Percentiles rank a stretch among this genome's conserved stretches.
Evolutionary conservation across 2,113 vertebrate species (phyloP).

Genomic region (Nerophis ophidion): DNA sequence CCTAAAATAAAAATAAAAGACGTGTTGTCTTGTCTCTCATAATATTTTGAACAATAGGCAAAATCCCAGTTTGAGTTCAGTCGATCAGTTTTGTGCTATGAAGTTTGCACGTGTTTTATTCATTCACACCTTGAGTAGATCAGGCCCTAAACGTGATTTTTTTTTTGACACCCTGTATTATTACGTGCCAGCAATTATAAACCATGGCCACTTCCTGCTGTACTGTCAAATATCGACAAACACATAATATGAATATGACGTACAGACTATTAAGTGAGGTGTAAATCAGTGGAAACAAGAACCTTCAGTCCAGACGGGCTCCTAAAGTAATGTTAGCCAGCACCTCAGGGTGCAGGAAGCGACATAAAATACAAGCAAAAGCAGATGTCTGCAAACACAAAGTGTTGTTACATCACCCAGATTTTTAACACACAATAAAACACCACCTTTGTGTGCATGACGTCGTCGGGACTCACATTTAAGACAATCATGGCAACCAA

Average conservation of each 20-base stretch:
- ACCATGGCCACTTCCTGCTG: neutral
- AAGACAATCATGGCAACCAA: neutral
- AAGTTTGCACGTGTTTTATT: too few relatives aligned
- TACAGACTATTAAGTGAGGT: neutral
- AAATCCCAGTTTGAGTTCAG: too few relatives aligned
- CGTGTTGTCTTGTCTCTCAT: too few relatives aligned
- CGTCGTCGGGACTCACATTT: conserved; percentile 2
- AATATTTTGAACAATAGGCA: too few relatives aligned
- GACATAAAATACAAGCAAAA: conserved; percentile 45
- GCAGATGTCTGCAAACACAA: conserved; percentile 55
- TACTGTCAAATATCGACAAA: neutral
- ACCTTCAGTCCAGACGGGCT: too few relatives aligned
- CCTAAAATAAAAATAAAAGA: too few relatives aligned
- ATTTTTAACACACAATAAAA: conserved; percentile 25
- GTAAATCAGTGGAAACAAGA: neutral
- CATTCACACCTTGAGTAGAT: too few relatives aligned
- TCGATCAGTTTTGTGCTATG: too few relatives aligned
- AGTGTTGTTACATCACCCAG: conserved; percentile 38
- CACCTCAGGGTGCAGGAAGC: conserved; percentile 32
- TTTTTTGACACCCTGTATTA: neutral
- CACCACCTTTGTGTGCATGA: conserved; percentile 1
- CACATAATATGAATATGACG: neutral
- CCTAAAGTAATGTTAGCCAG: conserved; percentile 44
- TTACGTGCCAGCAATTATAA: neutral
- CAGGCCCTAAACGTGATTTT: neutral